Base-by-base conservation (phyloP, 2,113 vertebrate genomes). In the Malurus elegans region DNA sequence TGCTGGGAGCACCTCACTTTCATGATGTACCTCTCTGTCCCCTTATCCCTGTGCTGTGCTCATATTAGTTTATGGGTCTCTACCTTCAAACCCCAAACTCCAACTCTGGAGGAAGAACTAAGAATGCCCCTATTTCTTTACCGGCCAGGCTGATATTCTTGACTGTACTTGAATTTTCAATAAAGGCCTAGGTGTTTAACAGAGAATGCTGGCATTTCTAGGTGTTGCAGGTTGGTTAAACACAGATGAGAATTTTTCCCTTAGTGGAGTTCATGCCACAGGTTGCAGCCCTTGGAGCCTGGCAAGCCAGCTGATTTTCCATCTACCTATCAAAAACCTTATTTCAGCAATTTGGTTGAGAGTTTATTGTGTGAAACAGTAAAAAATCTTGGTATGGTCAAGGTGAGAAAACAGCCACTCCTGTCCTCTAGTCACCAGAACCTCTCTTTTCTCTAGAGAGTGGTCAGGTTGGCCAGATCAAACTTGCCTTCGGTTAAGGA, bases 91-190 rank as follows among this genome's bases (percentile, higher is more conserved):
- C 5, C 9, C 48, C 32, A 8, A 72, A 18, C 9, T 72, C 32
- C 19, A 26, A 10, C 60, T 87, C 48, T 65, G 24, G 42, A 50
- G 25, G 14, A 72, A 17, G 28, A 91, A 18, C 16, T 50, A 18
- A 20, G 16, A 57, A 29, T n/a, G 2, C 6, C 2, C 0, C 0
- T 34, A 42, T 64, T 60, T 72, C 44, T 26, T 42, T 76, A 34
- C n/a, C 61, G 29, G 34, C 23, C 2, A 2, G 4, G 4, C 19
- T 57, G 61, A 10, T 40, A 48, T 61, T 93, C 28, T 45, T 73
- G 20, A 29, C 24, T 57, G 8, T 34, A 32, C 19, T 14, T 81
- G 31, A 78, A 57, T 70, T 85, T 70, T 78, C 51, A 51, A 17
- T 32, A 21, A 42, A 78, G 36, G 29, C 7, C 2, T 57, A 8